Evolutionary conservation across 2,797 vertebrate species (phyloP).

Genomic region (Semaprochilodus insignis): DNA sequence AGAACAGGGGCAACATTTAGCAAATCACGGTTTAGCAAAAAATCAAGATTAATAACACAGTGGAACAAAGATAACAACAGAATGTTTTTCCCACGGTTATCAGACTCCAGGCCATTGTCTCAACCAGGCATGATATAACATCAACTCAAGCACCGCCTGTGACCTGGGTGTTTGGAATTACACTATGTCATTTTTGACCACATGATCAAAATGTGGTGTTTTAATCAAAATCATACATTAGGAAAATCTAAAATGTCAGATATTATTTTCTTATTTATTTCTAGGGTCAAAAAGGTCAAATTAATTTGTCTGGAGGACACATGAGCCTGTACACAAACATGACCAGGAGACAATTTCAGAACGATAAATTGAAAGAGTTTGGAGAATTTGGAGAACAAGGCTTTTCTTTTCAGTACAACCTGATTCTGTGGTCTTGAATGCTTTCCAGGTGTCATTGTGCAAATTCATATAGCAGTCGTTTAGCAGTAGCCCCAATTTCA

Average conservation of each 20-base stretch:
- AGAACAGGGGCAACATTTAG: not conserved
- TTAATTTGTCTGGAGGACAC: not conserved
- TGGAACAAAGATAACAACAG: not conserved
- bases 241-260: not conserved
- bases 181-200: not conserved
- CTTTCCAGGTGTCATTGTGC: too few relatives aligned
- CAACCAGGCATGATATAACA: not conserved
- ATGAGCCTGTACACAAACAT: not conserved
- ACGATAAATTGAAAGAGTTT: not conserved
- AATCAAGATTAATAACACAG: not conserved
- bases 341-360: not conserved
- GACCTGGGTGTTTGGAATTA: not conserved
- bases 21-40: not conserved
- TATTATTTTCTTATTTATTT: not conserved
- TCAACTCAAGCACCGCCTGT: not conserved
- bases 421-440: too few relatives aligned
- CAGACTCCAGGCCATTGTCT: not conserved
- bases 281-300: constrained; percentile 5
- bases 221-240: not conserved
- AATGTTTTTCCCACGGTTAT: constrained; percentile 3
- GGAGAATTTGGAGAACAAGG: not conserved
- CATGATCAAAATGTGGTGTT: not conserved
- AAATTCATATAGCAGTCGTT: too few relatives aligned
- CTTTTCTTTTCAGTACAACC: not conserved
- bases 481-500: too few relatives aligned